Evolutionary conservation across 2,888 invertebrate species (phyloP).

Genomic region (Phragmatobia fuliginosa): DNA sequence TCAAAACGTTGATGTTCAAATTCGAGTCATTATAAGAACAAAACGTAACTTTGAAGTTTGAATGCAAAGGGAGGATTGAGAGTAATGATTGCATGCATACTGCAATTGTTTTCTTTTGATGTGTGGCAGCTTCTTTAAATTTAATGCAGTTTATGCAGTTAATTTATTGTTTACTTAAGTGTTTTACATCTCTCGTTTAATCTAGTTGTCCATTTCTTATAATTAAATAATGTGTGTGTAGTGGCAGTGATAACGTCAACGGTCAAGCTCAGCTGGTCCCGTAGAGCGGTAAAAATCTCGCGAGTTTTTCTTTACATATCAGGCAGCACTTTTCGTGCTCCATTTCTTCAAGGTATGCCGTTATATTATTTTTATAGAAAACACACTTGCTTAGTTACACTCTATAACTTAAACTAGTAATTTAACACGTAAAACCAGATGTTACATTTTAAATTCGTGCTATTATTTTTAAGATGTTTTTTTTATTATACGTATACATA

Average conservation of each 20-base stretch:
- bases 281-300: constrained; percentile 82
- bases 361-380: constrained; percentile 63
- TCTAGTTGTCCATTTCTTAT: constrained; percentile 30
- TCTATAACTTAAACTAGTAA: constrained; percentile 33
- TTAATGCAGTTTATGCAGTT: constrained; percentile 31
- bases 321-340: constrained; percentile 81
- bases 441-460: constrained; percentile 28
- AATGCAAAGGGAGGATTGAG: constrained; percentile 52
- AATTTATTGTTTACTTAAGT: constrained; percentile 22
- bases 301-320: constrained; percentile 77
- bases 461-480: constrained; percentile 39
- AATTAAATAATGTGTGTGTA: constrained; percentile 51
- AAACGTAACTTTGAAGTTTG: constrained; percentile 63
- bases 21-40: constrained; percentile 28
- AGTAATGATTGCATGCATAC: constrained; percentile 46
- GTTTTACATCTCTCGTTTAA: constrained; percentile 22
- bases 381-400: constrained; percentile 50
- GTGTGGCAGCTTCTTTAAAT: constrained; percentile 39
- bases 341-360: constrained; percentile 83
- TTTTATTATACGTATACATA: constrained; percentile 30
- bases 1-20: constrained; percentile 1
- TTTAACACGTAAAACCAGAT: constrained; percentile 38
- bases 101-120: constrained; percentile 55
- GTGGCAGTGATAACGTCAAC: constrained; percentile 76
- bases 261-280: constrained; percentile 84